These are phyloP conservation scores for Hippoglossus stenolepis DNA, from an alignment of 2,113 vertebrate species.

Conservation along the genomic window DNA sequence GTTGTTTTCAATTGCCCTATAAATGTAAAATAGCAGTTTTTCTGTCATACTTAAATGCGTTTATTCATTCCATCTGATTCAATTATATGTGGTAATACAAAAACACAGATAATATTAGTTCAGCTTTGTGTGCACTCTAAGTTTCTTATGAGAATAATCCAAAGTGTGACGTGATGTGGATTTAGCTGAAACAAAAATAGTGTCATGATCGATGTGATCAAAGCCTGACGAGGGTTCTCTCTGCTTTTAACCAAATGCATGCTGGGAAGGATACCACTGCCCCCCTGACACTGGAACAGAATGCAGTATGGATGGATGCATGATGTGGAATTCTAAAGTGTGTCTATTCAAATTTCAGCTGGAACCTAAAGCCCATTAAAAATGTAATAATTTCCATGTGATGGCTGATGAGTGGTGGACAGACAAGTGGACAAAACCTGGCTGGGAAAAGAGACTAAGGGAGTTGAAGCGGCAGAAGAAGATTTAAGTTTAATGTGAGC, in stretches of 20 bases:
- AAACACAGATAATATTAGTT: no score
- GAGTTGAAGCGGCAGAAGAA: not conserved
- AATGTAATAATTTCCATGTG: constrained; percentile 44
- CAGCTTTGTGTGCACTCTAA: no score
- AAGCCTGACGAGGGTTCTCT: not conserved
- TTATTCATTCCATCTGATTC: no score
- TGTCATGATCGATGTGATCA: not conserved
- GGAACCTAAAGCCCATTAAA: constrained; percentile 32
- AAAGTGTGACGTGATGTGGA: not conserved
- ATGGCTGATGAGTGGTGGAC: constrained; percentile 25
- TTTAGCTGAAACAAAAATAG: not conserved
- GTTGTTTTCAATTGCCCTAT: not conserved
- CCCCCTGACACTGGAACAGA: constrained; percentile 7
- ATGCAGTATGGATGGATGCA: constrained; percentile 14
- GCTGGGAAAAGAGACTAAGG: not conserved
- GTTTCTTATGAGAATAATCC: no score
- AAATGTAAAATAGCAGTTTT: no score
- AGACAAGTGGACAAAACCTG: constrained; percentile 13
- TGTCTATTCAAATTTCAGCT: constrained; percentile 39
- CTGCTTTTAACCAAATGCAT: constrained; percentile 28
- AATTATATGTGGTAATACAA: no score
- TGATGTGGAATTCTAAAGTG: constrained; percentile 7
- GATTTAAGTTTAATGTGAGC: constrained; percentile 33
- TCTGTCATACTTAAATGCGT: no score
- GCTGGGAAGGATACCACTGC: constrained; percentile 4